A percentile compares a stretch with the other conserved stretches of the same genome.
These are phyloP conservation scores for Sigmodon hispidus DNA, from an alignment of 2,113 vertebrate genomes.

Conservation along the genomic window DNA sequence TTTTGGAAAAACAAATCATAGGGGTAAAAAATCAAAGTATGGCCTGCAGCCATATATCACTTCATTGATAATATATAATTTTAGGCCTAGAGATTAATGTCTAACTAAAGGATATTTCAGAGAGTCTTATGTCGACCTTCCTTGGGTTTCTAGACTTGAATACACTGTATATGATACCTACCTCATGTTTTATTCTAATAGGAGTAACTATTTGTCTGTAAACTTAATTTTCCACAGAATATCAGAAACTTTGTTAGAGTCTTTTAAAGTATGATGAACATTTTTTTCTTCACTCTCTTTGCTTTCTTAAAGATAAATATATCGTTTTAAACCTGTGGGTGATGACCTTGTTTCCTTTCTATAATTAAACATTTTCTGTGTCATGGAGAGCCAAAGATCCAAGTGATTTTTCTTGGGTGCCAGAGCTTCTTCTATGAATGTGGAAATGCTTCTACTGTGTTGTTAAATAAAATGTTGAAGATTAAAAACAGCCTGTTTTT, in stretches of 20 bases:
- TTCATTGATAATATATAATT: conserved; percentile 10
- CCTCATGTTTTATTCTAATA: neutral
- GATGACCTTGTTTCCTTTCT: neutral
- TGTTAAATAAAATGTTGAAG: neutral
- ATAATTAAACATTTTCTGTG: neutral
- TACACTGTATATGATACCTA: neutral
- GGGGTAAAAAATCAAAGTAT: neutral
- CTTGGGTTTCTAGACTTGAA: neutral
- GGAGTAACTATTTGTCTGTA: neutral
- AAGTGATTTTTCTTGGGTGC: neutral
- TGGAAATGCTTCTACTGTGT: neutral
- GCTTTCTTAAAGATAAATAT: conserved; percentile 23
- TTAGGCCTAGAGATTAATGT: neutral
- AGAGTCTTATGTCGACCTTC: neutral
- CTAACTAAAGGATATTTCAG: neutral
- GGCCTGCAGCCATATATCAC: neutral
- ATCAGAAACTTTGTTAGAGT: neutral
- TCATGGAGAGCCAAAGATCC: neutral
- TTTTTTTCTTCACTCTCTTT: neutral
- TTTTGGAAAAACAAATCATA: neutral
- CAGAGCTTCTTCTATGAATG: neutral
- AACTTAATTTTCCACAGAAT: neutral
- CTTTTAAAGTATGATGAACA: neutral
- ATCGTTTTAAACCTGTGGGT: neutral
- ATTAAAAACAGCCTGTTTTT: neutral